Percentiles rank a stretch among this genome's conserved stretches.
phyloP scores from a whole-genome alignment of 2,113 vertebrate species.

The Alces alces region DNA sequence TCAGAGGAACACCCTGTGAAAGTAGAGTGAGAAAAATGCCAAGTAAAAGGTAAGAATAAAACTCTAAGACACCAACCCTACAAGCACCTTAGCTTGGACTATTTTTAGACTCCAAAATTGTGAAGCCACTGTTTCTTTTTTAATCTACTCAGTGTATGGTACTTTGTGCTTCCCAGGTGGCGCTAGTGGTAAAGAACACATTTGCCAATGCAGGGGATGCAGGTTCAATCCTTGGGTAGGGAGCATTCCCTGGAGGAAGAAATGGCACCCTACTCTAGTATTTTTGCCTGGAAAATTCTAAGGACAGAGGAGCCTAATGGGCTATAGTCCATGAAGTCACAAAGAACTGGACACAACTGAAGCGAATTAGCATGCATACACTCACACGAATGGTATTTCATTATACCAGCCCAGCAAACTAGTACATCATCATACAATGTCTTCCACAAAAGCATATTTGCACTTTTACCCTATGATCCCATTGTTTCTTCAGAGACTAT shows the following conservation, averaged over 20 bases:
- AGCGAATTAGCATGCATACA: neutral
- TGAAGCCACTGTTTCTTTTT: neutral
- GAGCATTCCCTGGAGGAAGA: neutral
- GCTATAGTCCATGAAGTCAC: neutral
- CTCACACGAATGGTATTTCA: rapidly evolving
- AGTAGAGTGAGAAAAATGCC: neutral
- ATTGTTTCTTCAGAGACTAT: neutral
- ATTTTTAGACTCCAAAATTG: neutral
- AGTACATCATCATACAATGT: neutral
- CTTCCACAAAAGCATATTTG: neutral
- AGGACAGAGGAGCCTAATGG: neutral
- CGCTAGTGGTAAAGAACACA: neutral
- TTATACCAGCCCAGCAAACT: neutral
- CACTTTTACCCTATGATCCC: neutral
- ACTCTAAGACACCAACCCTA: neutral
- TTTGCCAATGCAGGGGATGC: neutral
- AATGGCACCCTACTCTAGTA: neutral
- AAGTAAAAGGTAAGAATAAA: neutral
- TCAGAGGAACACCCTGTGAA: neutral
- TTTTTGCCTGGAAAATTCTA: neutral
- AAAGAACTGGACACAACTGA: neutral
- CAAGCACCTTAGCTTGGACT: neutral
- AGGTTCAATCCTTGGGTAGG: neutral
- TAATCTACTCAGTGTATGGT: neutral
- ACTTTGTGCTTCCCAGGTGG: neutral